Conservation (phyloP, 2,797 vertebrate species). For the Neosalanx taihuensis region DNA sequence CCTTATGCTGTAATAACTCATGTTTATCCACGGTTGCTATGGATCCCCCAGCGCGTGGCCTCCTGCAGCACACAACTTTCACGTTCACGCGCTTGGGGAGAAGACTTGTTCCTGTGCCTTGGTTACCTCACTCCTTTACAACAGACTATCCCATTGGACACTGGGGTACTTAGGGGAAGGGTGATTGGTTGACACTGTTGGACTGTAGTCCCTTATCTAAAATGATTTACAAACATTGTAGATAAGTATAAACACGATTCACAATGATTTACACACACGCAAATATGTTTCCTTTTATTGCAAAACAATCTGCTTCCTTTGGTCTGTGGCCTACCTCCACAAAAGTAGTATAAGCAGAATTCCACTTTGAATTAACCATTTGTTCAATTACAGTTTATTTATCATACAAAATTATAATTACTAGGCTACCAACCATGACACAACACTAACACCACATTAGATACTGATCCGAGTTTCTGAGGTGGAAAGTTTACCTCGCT, state of each 20-base stretch:
- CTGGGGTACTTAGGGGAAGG: neutral
- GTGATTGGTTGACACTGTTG: conserved; percentile 51
- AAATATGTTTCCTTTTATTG: neutral
- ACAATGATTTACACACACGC: neutral
- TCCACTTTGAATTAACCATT: neutral
- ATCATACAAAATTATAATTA: neutral
- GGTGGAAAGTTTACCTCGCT: conserved; percentile 72
- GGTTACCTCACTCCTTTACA: conserved; percentile 64
- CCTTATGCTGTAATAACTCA: conserved; percentile 83
- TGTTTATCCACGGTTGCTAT: conserved; percentile 81
- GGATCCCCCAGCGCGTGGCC: conserved; percentile 56
- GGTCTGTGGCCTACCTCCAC: neutral
- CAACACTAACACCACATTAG: conserved; percentile 22
- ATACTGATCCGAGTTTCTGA: conserved; percentile 68
- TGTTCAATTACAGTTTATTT: neutral
- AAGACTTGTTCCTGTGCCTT: conserved; percentile 52
- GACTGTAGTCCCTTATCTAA: neutral
- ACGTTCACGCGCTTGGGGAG: conserved; percentile 39
- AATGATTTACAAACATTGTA: no score
- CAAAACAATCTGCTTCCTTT: neutral
- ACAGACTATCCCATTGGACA: conserved; percentile 60
- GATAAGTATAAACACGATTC: neutral
- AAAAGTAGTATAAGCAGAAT: neutral
- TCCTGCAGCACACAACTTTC: conserved; percentile 47
- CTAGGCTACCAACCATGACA: neutral